These are phyloP conservation scores for Pasiphila rectangulata DNA, from an alignment of 2,888 invertebrate species.

Conservation along the genomic window DNA sequence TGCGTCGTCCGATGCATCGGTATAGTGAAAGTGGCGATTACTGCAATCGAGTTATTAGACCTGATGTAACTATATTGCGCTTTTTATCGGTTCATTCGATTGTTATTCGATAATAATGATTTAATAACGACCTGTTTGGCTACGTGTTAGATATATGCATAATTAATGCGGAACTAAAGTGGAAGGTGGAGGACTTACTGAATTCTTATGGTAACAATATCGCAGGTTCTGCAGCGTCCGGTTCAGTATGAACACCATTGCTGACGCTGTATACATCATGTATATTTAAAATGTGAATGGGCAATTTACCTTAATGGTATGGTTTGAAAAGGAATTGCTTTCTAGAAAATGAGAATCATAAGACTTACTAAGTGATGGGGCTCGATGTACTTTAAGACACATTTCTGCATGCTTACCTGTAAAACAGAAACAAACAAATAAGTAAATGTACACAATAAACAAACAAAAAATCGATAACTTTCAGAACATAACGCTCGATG, in stretches of 20 bases:
- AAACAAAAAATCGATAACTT: constrained; percentile 10
- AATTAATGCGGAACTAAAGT: constrained; percentile 21
- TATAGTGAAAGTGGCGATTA: constrained; percentile 72
- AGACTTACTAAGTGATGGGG: no score
- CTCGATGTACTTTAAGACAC: neutral
- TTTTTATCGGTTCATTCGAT: constrained; percentile 56
- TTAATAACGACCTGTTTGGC: constrained; percentile 34
- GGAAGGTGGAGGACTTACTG: no score
- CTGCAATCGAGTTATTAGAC: constrained; percentile 68
- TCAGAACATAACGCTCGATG: no score
- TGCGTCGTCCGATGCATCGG: constrained; percentile 44
- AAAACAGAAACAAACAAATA: constrained; percentile 17
- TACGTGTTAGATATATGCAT: constrained; percentile 8
- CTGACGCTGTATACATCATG: no score
- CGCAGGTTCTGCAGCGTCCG: no score
- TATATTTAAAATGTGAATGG: no score
- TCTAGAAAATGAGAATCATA: no score
- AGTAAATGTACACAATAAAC: constrained; percentile 1
- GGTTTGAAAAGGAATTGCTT: no score
- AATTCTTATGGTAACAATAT: no score
- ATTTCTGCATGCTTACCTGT: constrained; percentile 20
- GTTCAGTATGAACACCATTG: no score
- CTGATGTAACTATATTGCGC: constrained; percentile 67
- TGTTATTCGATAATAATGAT: constrained; percentile 47
- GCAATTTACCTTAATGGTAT: no score